Percentiles rank a stretch among this genome's conserved stretches.
phyloP scores from a whole-genome alignment of 1,140 invertebrate genomes.

The Drosophila neocordata region DNA sequence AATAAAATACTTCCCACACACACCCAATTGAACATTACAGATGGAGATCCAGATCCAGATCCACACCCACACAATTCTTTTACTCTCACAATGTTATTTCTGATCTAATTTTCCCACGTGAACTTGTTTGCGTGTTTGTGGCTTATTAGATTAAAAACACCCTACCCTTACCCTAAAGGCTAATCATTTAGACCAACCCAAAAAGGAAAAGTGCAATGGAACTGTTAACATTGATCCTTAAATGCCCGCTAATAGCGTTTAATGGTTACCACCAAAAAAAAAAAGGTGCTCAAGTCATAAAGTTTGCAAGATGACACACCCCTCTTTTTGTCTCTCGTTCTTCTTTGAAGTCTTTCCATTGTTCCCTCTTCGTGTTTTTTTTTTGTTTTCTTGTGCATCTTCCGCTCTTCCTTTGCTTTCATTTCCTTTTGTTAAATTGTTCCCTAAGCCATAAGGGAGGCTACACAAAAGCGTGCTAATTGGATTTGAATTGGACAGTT shows the following conservation, averaged over 20 bases:
- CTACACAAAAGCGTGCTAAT: slow-evolving; percentile 76
- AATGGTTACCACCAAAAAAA: slow-evolving; percentile 54
- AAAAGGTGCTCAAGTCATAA: slow-evolving; percentile 77
- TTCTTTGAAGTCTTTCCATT: slow-evolving; percentile 46
- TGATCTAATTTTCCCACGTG: slow-evolving; percentile 79
- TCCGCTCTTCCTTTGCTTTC: slow-evolving; percentile 26
- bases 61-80: slow-evolving; percentile 44
- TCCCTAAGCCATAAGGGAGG: slow-evolving; percentile 6
- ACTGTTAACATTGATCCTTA: slow-evolving; percentile 62
- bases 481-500: slow-evolving; percentile 70
- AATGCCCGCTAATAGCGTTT: slow-evolving; percentile 78
- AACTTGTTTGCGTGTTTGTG: slow-evolving; percentile 75
- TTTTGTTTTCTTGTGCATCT: slow-evolving; percentile 26
- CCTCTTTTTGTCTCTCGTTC: slow-evolving; percentile 6
- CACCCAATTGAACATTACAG: slow-evolving; percentile 40
- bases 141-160: slow-evolving; percentile 79
- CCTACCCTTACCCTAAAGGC: slow-evolving; percentile 15
- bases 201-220: slow-evolving; percentile 19
- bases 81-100: slow-evolving; percentile 3
- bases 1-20: slow-evolving; percentile 72
- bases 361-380: slow-evolving; percentile 40
- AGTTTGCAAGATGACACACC: slow-evolving; percentile 63
- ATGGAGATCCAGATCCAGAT: slow-evolving; percentile 12
- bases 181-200: slow-evolving; percentile 46
- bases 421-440: slow-evolving; percentile 23